Percentiles rank a stretch among this genome's conserved stretches.
Evolutionary conservation across 2,113 vertebrate species (phyloP).

Genomic region (Dryoscopus gambensis): DNA sequence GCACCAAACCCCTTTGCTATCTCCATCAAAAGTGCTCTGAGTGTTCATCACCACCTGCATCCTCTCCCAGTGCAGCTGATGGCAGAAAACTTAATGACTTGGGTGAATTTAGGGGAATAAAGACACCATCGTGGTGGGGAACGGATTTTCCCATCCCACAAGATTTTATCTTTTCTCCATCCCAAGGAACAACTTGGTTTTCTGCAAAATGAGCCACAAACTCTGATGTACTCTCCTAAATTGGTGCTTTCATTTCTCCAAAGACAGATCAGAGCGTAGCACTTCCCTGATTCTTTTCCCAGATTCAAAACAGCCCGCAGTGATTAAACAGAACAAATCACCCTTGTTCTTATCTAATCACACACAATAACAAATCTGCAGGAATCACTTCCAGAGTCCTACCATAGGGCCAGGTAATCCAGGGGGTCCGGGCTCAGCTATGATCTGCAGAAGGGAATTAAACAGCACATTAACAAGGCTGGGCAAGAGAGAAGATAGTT

Average conservation of each 20-base stretch:
- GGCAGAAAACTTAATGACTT: not conserved
- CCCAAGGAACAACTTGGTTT: not conserved
- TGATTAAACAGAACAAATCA: not conserved
- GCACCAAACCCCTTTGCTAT: not conserved
- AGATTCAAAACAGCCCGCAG: not conserved
- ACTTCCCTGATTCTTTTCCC: not conserved
- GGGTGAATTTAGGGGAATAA: not conserved
- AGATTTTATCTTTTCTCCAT: not conserved
- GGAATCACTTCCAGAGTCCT: slow-evolving; percentile 7
- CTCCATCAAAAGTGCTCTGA: not conserved
- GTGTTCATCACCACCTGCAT: not conserved
- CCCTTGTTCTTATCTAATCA: not conserved
- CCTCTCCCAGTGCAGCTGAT: not conserved
- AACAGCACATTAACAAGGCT: fast-evolving
- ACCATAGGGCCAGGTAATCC: slow-evolving; percentile 84
- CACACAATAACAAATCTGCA: not conserved
- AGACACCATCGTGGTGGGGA: fast-evolving
- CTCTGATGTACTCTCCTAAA: not conserved
- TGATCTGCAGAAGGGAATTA: slow-evolving; percentile 80
- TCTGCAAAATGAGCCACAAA: not conserved
- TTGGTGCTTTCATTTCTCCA: not conserved
- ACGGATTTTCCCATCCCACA: not conserved
- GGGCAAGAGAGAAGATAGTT: not conserved
- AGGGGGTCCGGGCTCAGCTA: slow-evolving; percentile 86
- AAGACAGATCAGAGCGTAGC: not conserved